Evolutionary conservation across 2,888 invertebrate genomes (phyloP), one percentile per base, ranked within the genome.

Genomic region (Acanthoscelides obtectus): DNA sequence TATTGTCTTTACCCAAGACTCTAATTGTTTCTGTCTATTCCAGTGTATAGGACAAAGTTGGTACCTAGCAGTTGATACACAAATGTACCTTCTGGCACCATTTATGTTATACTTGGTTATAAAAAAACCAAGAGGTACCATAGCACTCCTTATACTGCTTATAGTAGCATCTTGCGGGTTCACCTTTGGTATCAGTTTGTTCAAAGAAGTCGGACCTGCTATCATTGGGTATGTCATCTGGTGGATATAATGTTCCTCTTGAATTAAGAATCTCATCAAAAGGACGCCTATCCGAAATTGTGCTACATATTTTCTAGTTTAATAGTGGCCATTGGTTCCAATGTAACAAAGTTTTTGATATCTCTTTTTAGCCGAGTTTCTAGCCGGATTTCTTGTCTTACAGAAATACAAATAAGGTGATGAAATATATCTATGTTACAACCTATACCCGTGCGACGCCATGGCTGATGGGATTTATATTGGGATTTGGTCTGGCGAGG

Each of bases 1-100:
- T n/a, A n/a, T n/a, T n/a, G n/a, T n/a, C n/a, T n/a, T n/a, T 22
- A 17, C 64, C 1, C 0, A 25, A 19, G 8, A 65, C 5, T n/a
- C 64, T 22, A n/a, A 0, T 22, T 22, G n/a, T n/a, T 22, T 64
- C 72, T 68, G 27, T 66, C 3, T 17, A 67, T 80, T 79, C 71
- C 70, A 82, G 81, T 90, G 89, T 79, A 79, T 89, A 45, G 84
- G 85, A 25, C 89, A 89, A 76, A 86, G 88, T 0, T 90, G 90
- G 90, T 90, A 89, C 77, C 80, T 90, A 65, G 87, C 88, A 2
- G 87, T 89, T 17, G 90, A 90, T 76, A 89, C 88, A 77, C 90
- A 90, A 78, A 79, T 90, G 64, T 89, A 87, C 78, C 83, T 88
- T 77, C 72, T 89, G 19, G 88, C 89, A 0, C 89, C 89, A 0